Conservation (phyloP, 2,113 vertebrate species). For the Cranoglanis bouderius region DNA sequence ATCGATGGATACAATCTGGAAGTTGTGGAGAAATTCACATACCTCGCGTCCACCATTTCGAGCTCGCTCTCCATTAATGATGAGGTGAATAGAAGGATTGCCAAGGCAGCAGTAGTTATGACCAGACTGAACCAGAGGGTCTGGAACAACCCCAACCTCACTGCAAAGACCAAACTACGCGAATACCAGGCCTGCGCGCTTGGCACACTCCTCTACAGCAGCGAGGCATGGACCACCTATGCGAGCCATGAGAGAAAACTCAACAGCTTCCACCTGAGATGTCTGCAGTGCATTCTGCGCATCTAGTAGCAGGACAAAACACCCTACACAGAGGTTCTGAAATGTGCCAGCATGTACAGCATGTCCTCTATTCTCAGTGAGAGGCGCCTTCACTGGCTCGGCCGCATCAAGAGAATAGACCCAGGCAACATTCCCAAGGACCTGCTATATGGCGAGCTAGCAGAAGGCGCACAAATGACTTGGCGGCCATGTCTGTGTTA, state of each 20-base stretch:
- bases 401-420: not conserved
- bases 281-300: not conserved
- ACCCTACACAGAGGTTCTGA: not conserved
- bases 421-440: not conserved
- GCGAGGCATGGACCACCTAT: not conserved
- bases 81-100: too few species aligned
- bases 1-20: too few species aligned
- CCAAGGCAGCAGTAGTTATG: too few species aligned
- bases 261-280: constrained; percentile 2
- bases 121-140: too few species aligned
- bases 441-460: not conserved
- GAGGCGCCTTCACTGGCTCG: not conserved
- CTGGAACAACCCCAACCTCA: not conserved
- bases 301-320: not conserved
- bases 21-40: too few species aligned
- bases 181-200: not conserved
- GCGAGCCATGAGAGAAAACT: not conserved
- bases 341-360: not conserved
- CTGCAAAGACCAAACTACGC: not conserved
- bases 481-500: too few species aligned
- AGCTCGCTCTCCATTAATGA: too few species aligned
- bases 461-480: too few species aligned
- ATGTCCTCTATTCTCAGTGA: not conserved
- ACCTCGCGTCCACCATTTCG: too few species aligned
- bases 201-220: not conserved